phyloP scores from a whole-genome alignment of 2,888 invertebrate species.

The Aphrophora alni region DNA sequence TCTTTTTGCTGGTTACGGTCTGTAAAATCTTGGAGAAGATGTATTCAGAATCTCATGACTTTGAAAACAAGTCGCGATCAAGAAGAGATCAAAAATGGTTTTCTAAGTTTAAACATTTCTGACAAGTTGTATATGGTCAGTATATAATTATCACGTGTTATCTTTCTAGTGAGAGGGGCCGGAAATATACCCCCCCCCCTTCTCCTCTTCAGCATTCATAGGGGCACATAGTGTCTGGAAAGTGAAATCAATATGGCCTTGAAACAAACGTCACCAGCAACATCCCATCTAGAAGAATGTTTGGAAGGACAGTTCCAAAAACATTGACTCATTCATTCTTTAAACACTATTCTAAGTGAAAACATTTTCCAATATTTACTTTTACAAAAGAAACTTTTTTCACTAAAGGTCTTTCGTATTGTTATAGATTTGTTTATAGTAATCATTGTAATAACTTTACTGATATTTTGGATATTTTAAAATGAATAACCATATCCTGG shows the following conservation, averaged over 20 bases:
- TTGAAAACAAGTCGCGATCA: no score
- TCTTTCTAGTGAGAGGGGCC: conserved; percentile 22
- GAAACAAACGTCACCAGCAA: conserved; percentile 34
- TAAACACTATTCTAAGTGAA: conserved; percentile 10
- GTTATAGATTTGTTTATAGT: no score
- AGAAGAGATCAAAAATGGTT: no score
- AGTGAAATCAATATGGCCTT: conserved; percentile 31
- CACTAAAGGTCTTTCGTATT: no score
- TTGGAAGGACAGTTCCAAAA: conserved; percentile 16
- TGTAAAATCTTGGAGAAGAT: no score
- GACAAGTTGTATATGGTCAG: conserved; percentile 35
- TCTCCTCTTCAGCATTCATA: conserved; percentile 32
- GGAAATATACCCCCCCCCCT: conserved; percentile 32
- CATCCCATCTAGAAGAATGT: conserved; percentile 37
- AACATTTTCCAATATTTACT: conserved; percentile 10
- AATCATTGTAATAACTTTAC: no score
- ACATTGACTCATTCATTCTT: conserved; percentile 37
- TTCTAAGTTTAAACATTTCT: background rate
- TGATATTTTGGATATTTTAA: no score
- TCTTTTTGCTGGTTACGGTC: no score
- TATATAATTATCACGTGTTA: conserved; percentile 26
- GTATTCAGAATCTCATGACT: no score
- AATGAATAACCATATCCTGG: no score
- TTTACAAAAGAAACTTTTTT: background rate
- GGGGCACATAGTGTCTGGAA: conserved; percentile 26